Base-by-base conservation (phyloP, 1,140 invertebrate species). In the Caerostris darwini region DNA sequence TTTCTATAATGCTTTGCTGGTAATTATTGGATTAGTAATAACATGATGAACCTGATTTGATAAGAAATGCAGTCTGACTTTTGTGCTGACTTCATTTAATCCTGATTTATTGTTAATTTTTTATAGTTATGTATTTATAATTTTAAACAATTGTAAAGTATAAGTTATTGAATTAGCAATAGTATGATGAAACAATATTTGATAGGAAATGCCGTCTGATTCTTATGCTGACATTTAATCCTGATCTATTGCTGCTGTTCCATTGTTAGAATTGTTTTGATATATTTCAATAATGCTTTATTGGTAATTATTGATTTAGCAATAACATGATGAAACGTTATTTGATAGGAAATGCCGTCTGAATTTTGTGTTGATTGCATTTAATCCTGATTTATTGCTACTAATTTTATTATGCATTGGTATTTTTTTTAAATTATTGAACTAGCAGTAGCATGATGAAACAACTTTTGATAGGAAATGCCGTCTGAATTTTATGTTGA, bases 401-500 rank as follows among this genome's bases (percentile, higher is more conserved):
- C 58, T 88, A 83, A 34, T 12, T 59, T 56, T 19, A 90, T n/a
- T 64, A 53, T 83, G 8, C 50, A 53, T 50, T 5, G 1, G 2
- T 54, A n/a, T 34, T 34, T 34, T 34, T 34, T 34, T 34, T 1
- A 34, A 34, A 34, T 34, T 34, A 34, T 34, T 34, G 34, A 34
- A 34, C 34, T 64, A 17, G 5, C 14, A 17, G 12, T 14, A 14
- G 5, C 61, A 64, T 64, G 10, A 64, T 3, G 14, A 17, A 64
- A 10, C 59, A 10, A 14, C 59, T 61, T 14, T 61, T 61, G 59
- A 61, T 64, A n/a, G 61, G 10, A 12, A 64, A 17, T 64, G 61
- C 95, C 95, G 95, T 95, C 96, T 94, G 95, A 96, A 87, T 17
- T 14, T 58, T 58, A 59, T 87, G 17, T 59, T 69, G 89, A 83